Percentiles rank a stretch among this genome's conserved stretches.
Conservation (phyloP, 2,888 invertebrate genomes). For the Synanthedon formicaeformis region DNA sequence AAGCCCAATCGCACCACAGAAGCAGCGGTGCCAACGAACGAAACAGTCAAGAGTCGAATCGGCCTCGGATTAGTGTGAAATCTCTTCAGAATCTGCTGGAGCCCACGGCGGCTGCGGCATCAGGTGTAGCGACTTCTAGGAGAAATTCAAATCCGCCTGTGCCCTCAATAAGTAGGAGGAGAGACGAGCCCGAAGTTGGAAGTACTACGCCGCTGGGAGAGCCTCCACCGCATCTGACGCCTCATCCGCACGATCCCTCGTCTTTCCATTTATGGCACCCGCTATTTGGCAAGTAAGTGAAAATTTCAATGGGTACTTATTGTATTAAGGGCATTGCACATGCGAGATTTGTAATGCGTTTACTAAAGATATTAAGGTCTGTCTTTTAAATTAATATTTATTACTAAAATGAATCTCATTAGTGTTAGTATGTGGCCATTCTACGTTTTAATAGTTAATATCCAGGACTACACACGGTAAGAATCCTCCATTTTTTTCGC, state of each 20-base stretch:
- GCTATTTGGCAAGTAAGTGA: constrained; percentile 84
- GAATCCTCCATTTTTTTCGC: too few species aligned
- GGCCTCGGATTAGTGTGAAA: constrained; percentile 73
- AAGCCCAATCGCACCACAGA: constrained; percentile 26
- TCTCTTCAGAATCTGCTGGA: constrained; percentile 73
- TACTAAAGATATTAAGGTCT: too few species aligned
- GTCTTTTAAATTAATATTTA: too few species aligned
- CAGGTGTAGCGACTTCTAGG: constrained; percentile 36
- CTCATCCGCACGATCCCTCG: constrained; percentile 61
- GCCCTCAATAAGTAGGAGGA: constrained; percentile 50
- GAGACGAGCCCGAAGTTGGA: constrained; percentile 74
- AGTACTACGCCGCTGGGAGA: constrained; percentile 74
- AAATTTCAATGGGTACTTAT: constrained; percentile 3
- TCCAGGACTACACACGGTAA: too few species aligned
- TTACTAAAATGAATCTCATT: too few species aligned
- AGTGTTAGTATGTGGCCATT: too few species aligned
- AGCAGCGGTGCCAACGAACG: constrained; percentile 25
- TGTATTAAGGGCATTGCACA: background rate
- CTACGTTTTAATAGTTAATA: too few species aligned
- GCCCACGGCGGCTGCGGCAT: constrained; percentile 54
- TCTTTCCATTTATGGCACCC: constrained; percentile 86
- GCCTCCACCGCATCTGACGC: constrained; percentile 36
- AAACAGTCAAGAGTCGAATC: constrained; percentile 50
- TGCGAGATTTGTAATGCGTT: too few species aligned
- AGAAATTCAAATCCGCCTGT: constrained; percentile 42